A percentile compares a stretch with the other conserved stretches of the same genome.
These are phyloP conservation scores for Ophioderma brevispina DNA, from an alignment of 35 echinoderm and acorn worm species.

Conservation along the genomic window DNA sequence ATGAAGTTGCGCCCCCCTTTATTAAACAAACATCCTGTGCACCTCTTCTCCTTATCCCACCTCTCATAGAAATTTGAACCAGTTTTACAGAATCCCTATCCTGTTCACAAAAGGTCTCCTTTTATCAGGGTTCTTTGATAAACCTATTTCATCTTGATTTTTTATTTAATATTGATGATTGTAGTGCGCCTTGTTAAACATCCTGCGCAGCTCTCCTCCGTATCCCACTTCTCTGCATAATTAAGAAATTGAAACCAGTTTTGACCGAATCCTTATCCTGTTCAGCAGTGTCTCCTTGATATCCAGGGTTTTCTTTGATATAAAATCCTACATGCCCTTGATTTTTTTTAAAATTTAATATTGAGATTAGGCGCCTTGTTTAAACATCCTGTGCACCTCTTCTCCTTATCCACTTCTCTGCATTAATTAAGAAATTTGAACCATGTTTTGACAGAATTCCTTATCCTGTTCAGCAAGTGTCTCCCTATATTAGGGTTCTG, in stretches of 20 bases:
- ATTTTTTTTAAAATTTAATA: no score
- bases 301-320: not conserved
- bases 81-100: no score
- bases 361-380: not conserved
- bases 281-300: not conserved
- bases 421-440: slow-evolving; percentile 35
- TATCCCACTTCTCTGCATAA: slow-evolving; percentile 6
- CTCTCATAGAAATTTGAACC: no score
- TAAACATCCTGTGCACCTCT: not conserved
- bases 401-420: not conserved
- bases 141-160: no score
- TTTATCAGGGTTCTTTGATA: no score
- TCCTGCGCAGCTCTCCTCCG: no score
- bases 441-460: slow-evolving; percentile 53
- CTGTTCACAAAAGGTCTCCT: no score
- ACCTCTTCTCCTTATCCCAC: no score
- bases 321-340: slow-evolving; percentile 55
- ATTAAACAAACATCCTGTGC: no score
- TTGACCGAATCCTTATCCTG: slow-evolving; percentile 27
- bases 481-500: slow-evolving; percentile 2
- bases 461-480: slow-evolving; percentile 26
- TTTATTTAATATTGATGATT: no score
- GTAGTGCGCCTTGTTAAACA: no score
- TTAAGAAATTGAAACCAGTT: slow-evolving; percentile 64
- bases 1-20: no score